Evolutionary conservation across 2,113 vertebrate species (phyloP), one percentile per base, ranked within the genome.

Genomic region (Solea solea): DNA sequence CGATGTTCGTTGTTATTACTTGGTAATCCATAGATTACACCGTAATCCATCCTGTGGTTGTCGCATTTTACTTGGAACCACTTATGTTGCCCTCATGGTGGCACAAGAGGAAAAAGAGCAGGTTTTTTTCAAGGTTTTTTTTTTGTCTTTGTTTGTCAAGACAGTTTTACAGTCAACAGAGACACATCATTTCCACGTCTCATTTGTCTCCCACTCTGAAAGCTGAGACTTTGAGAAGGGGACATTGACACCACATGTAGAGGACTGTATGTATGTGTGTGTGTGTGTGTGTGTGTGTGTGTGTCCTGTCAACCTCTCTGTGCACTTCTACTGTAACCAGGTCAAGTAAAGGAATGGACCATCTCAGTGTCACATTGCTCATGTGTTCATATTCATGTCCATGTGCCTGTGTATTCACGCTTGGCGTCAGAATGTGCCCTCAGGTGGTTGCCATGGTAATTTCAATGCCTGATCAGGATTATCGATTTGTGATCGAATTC

Each of bases 401-500:
- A 10, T 57, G 72, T 69, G 58, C 64, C 58, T 70, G 69, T 60
- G 48, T 64, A 27, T 58, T 15, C 4, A 3, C 6, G 9, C 55
- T 64, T 16, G 40, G 59, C 11, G 48, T 68, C 25, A 52, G 53
- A 53, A 69, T 58, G 65, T 74, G 56, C 76, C 83, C 80, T 66
- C 21, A 52, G 70, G 80, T 70, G 54, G 80, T 85, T 74, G 83
- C 72, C 79, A 89, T 88, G 81, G 85, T 46, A 74, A 84, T 84
- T 60, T 65, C 64, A 67, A 27, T 7, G 15, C 82, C 10, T 62
- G 83, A 90, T 91, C 78, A 60, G 52, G 40, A 56, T 78, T 82
- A 92, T 90, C 78, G 88, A 92, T 88, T 64, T n/a, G 53, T 72
- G 40, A 88, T 88, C 27, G 3, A 84, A 82, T 80, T 83, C 59